Evolutionary conservation across 2,888 invertebrate species (phyloP), one percentile per base, ranked within the genome.

Genomic region (Graphium colonna): DNA sequence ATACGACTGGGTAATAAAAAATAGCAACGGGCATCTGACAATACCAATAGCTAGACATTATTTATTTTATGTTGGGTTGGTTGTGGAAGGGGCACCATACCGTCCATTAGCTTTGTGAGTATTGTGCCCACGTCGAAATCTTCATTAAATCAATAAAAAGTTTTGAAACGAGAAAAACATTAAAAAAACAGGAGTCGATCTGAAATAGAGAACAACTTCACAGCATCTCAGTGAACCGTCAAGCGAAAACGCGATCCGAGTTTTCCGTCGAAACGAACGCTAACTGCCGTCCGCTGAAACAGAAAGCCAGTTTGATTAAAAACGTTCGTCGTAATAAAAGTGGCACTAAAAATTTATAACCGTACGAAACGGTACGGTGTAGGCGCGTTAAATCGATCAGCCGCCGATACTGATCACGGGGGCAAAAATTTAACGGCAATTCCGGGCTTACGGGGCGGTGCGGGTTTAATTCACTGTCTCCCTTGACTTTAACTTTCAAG

Each of bases 251-350:
- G 79, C 77, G 77, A 82, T 83, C 82, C 75, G 73, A 81, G 73
- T 80, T 77, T 83, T 84, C 83, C 75, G 77, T 74, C 65, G 68
- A 63, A 71, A 80, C 81, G 31, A 31, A 31, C 31, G 83, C 81
- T 87, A 87, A 87, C 82, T 21, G 78, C 83, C 79, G 75, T 76
- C 69, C 73, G 77, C 73, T 68, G 70, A 81, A 82, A 84, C 83
- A 86, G 88, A 88, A 87, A 87, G n/a, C 82, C 81, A 79, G 79
- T 84, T 89, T 87, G 88, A 89, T 89, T 88, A 89, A 89, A 88
- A 88, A 85, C 89, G 87, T 88, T 87, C 86, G 88, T 87, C 80
- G 88, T 86, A 89, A 89, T 88, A 87, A 88, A 89, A 86, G 76
- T 69, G 79, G 81, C 71, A 82, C 79, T 89, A 88, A 88, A 89